These are phyloP conservation scores for Tetragonula carbonaria DNA, from an alignment of 2,888 invertebrate genomes.

Conservation along the genomic window DNA sequence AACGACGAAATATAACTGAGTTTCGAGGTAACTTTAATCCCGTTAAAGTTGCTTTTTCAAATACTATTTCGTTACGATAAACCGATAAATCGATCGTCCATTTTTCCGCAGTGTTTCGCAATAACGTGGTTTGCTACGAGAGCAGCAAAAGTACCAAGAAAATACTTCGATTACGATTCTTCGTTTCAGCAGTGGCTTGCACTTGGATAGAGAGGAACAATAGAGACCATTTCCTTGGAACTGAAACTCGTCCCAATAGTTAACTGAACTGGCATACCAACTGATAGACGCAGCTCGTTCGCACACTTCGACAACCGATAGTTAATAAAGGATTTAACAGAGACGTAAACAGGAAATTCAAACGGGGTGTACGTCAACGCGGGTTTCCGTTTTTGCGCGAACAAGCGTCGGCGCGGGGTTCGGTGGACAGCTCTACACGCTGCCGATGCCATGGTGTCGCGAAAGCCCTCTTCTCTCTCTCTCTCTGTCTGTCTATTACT, in stretches of 20 bases:
- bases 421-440: conserved; percentile 18
- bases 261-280: not conserved
- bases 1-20: not conserved
- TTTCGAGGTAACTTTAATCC: not conserved
- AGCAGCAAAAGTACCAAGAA: not conserved
- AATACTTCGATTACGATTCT: too few species aligned
- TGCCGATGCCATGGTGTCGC: conserved; percentile 42
- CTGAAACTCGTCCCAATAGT: not conserved
- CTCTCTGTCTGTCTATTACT: conserved; percentile 27
- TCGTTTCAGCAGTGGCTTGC: not conserved
- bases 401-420: conserved; percentile 25
- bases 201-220: not conserved
- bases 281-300: not conserved
- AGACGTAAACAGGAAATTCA: conserved; percentile 64
- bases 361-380: conserved; percentile 52
- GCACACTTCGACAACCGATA: not conserved
- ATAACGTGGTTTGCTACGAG: not conserved
- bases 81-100: too few species aligned
- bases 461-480: conserved; percentile 16
- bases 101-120: too few species aligned
- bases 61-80: too few species aligned
- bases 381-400: conserved; percentile 67
- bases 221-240: not conserved
- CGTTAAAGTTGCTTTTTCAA: too few species aligned
- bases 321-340: conserved; percentile 59